Evolutionary conservation across 2,888 invertebrate species (phyloP).

Genomic region (Hirtodrosophila histrioides): DNA sequence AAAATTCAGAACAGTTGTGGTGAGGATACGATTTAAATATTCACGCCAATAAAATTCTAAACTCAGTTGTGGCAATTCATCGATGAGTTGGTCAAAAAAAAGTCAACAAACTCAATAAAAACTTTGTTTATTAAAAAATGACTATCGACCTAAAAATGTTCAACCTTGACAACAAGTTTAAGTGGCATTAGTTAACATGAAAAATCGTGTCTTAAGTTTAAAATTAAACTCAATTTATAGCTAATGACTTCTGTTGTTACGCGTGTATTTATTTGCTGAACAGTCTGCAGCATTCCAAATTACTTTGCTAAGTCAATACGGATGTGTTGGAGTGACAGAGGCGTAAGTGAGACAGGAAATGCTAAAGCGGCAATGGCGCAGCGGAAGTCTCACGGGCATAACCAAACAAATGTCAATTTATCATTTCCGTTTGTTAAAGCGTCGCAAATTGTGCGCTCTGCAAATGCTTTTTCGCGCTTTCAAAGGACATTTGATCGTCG

Average conservation of each 20-base stretch:
- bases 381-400: constrained; percentile 50
- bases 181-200: no score
- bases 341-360: constrained; percentile 37
- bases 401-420: constrained; percentile 69
- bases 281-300: constrained; percentile 11
- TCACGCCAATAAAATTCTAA: no score
- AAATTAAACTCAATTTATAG: background rate
- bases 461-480: constrained; percentile 52
- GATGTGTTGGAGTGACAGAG: constrained; percentile 25
- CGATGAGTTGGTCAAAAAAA: no score
- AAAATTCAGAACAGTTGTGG: no score
- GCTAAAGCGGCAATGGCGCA: constrained; percentile 36
- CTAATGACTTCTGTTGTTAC: constrained; percentile 31
- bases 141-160: no score
- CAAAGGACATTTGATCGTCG: constrained; percentile 53
- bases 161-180: no score
- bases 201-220: no score
- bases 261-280: constrained; percentile 15
- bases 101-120: no score
- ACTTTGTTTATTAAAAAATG: no score
- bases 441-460: constrained; percentile 60
- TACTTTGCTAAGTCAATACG: constrained; percentile 32
- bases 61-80: no score
- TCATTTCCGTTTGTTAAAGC: constrained; percentile 72
- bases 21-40: no score